phyloP scores from a whole-genome alignment of 2,888 invertebrate genomes.

The Diarsia brunnea region DNA sequence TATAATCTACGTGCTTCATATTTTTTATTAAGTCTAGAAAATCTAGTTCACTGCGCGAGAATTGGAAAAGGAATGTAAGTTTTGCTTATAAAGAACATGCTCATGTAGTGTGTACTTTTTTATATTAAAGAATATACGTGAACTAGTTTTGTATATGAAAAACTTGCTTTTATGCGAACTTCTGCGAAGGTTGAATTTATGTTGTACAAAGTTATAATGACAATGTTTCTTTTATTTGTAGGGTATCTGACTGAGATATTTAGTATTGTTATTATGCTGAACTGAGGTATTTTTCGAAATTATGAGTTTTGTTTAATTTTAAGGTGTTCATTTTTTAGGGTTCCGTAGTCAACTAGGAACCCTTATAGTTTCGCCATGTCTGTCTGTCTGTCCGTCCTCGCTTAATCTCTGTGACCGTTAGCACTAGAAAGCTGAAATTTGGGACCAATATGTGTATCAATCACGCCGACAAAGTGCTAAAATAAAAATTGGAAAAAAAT shows the following conservation, averaged over 20 bases:
- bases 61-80: slow-evolving; percentile 49
- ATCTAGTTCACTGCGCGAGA: slow-evolving; percentile 56
- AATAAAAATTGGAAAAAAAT: too few relatives aligned
- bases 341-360: too few relatives aligned
- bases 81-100: slow-evolving; percentile 33
- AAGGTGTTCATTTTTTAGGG: too few relatives aligned
- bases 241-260: background rate
- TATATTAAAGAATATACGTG: slow-evolving; percentile 23
- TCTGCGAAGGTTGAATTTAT: background rate
- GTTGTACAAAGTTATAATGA: background rate
- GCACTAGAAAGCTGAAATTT: too few relatives aligned
- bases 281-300: too few relatives aligned
- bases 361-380: too few relatives aligned
- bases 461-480: too few relatives aligned
- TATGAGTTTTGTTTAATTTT: too few relatives aligned
- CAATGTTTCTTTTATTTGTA: background rate
- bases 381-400: too few relatives aligned
- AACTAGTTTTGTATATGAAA: slow-evolving; percentile 10
- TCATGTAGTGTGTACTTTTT: slow-evolving; percentile 7
- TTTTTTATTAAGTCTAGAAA: slow-evolving; percentile 51
- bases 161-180: slow-evolving; percentile 9
- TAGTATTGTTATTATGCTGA: too few relatives aligned
- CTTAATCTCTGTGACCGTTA: too few relatives aligned
- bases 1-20: slow-evolving; percentile 38
- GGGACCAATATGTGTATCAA: too few relatives aligned